Evolutionary conservation across 2,888 invertebrate genomes (phyloP), one percentile per base, ranked within the genome.

Genomic region (Oscheius sp.): DNA sequence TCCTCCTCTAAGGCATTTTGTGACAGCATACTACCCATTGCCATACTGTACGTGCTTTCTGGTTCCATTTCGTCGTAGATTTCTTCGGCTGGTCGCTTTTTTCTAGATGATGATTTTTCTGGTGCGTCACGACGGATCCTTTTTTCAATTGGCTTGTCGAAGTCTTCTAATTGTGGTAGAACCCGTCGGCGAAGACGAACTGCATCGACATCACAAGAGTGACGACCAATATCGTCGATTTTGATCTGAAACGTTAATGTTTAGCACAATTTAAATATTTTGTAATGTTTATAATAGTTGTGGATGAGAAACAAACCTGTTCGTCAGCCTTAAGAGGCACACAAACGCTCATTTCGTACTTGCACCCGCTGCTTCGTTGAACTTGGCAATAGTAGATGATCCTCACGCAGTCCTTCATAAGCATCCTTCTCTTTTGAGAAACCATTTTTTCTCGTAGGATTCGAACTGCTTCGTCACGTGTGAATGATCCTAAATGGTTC

Each of bases 371-470:
- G 38, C 56, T 56, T 9, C 67, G 14, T 36, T 67, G 67, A 1
- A 67, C 59, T 38, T 67, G 54, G 17, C 67, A 67, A 41, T 67
- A 67, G 49, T 67, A 67, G 26, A 67, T 56, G 22, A 67, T 67
- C 20, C 67, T 30, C 9, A 59, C 56, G 17, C 67, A 54, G 26
- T 59, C 67, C 41, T 59, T 57, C 59, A 67, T 59, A 28, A 51
- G 30, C 38, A 67, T 51, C 12, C 67, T n/a, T n/a, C 67, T 24
- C 50, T 67, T 67, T 26, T 67, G 67, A 14, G 67, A 67, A 12
- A 67, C 67, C 28, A 56, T 47, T 26, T 57, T 41, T 4, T 59
- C 59, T 33, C 49, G 28, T 36, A 67, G 17, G 14, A 67, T 17
- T n/a, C 47, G 24, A n/a, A 59, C 32, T 12, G 67, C 47, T 17